Percentiles rank a stretch among this genome's conserved stretches.
Conservation (phyloP, 2,888 invertebrate species). For the Heliconius cydno region DNA sequence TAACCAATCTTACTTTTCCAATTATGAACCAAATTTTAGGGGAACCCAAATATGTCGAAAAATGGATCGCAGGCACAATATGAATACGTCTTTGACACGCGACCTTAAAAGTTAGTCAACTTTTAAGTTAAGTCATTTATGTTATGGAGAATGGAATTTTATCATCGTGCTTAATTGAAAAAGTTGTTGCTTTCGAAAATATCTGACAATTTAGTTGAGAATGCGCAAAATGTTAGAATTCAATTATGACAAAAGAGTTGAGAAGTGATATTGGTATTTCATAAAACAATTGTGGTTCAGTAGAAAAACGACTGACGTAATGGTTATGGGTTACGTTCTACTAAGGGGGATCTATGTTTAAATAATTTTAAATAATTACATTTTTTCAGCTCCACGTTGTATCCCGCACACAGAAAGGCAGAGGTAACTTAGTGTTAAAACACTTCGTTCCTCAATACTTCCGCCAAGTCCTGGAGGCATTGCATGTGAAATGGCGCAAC, state of each 20-base stretch:
- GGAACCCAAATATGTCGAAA: slow-evolving; percentile 22
- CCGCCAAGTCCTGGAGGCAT: too few species aligned
- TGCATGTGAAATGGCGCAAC: too few species aligned
- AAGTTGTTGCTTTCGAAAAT: slow-evolving; percentile 68
- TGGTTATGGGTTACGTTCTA: background rate
- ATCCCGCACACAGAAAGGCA: too few species aligned
- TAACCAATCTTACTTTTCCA: slow-evolving; percentile 26
- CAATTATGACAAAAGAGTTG: slow-evolving; percentile 60
- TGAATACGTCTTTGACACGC: slow-evolving; percentile 14
- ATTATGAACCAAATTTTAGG: slow-evolving; percentile 10
- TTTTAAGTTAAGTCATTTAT: slow-evolving; percentile 39
- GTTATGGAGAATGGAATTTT: slow-evolving; percentile 64
- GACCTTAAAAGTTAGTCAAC: slow-evolving; percentile 22
- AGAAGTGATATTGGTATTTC: slow-evolving; percentile 44
- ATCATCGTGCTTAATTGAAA: slow-evolving; percentile 78
- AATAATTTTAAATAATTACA: too few species aligned
- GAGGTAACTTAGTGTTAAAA: too few species aligned
- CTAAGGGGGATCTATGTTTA: too few species aligned
- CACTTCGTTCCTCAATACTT: too few species aligned
- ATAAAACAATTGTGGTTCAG: background rate
- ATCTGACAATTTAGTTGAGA: slow-evolving; percentile 73
- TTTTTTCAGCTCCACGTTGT: too few species aligned
- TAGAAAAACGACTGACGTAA: background rate
- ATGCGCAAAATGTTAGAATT: slow-evolving; percentile 65
- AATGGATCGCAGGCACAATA: slow-evolving; percentile 19